Conservation (phyloP, 2,113 vertebrate species). For the Poeciliopsis retropinna region DNA sequence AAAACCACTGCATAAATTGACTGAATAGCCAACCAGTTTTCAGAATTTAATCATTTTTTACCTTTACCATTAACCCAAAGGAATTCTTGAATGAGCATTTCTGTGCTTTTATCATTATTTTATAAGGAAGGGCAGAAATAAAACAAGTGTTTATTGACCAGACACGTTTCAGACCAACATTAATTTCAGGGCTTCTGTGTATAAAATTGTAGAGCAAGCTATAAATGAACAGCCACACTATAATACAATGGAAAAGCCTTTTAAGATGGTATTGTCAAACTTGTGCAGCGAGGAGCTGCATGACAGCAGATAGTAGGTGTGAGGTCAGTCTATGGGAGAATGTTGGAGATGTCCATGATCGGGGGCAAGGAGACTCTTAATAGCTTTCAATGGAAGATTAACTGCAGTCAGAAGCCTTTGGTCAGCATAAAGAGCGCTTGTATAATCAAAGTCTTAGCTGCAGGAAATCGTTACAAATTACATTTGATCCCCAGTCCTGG, state of each 20-base stretch:
- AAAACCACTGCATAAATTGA: too few relatives aligned
- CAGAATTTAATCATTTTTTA: too few relatives aligned
- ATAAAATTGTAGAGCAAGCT: not conserved
- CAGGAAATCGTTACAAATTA: conserved; percentile 80
- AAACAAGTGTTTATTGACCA: too few relatives aligned
- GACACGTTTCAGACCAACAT: not conserved
- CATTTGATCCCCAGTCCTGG: conserved; percentile 69
- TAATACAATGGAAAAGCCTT: not conserved
- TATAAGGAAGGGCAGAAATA: too few relatives aligned
- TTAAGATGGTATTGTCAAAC: not conserved
- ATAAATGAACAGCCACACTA: not conserved
- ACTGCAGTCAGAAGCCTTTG: conserved; percentile 73
- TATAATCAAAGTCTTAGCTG: conserved; percentile 69
- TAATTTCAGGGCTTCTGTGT: not conserved
- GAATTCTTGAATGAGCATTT: too few relatives aligned
- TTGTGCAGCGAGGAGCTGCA: conserved; percentile 9
- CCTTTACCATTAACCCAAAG: too few relatives aligned
- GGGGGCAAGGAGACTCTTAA: conserved; percentile 52
- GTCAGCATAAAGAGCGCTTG: conserved; percentile 78
- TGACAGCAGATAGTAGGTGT: conserved; percentile 2
- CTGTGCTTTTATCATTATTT: too few relatives aligned
- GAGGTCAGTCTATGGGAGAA: conserved; percentile 3
- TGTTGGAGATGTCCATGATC: conserved; percentile 31
- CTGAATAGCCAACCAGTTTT: too few relatives aligned
- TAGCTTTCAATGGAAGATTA: conserved; percentile 79